Conservation (phyloP, 64 coral and sea anemone species). For the Montipora sp. region DNA sequence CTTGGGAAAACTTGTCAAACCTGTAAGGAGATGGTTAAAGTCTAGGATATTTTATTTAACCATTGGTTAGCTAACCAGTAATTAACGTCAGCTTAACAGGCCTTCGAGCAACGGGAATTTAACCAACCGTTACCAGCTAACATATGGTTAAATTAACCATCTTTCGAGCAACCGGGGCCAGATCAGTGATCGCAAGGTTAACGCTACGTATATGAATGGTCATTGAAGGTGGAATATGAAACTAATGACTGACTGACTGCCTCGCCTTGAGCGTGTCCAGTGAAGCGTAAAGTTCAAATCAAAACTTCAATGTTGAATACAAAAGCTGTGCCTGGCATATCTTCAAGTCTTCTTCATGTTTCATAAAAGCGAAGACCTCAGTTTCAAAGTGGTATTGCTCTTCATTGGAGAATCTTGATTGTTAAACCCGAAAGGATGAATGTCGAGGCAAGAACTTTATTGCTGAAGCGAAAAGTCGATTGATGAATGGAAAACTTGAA, state of each 20-base stretch:
- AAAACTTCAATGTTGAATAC: conserved; percentile 58
- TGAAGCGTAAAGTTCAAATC: too few species aligned
- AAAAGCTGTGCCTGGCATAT: conserved; percentile 39
- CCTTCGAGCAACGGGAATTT: too few species aligned
- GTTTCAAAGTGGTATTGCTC: background rate
- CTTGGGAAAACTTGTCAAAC: too few species aligned
- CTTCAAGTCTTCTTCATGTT: background rate
- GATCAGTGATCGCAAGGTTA: background rate
- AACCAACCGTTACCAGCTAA: too few species aligned
- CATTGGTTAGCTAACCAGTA: too few species aligned
- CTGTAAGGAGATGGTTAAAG: too few species aligned
- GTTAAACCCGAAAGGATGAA: background rate
- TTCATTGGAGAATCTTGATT: background rate
- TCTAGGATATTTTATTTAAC: too few species aligned
- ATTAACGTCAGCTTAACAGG: too few species aligned
- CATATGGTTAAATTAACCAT: too few species aligned
- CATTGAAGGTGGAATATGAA: background rate
- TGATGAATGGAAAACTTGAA: background rate
- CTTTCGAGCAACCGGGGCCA: background rate
- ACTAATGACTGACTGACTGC: background rate
- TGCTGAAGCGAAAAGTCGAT: background rate
- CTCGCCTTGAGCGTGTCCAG: background rate
- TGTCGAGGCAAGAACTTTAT: background rate
- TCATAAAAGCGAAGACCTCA: conserved; percentile 8
- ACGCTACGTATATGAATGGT: background rate